These are phyloP conservation scores for Mustelus asterias DNA, from an alignment of 2,113 vertebrate genomes.

Conservation along the genomic window DNA sequence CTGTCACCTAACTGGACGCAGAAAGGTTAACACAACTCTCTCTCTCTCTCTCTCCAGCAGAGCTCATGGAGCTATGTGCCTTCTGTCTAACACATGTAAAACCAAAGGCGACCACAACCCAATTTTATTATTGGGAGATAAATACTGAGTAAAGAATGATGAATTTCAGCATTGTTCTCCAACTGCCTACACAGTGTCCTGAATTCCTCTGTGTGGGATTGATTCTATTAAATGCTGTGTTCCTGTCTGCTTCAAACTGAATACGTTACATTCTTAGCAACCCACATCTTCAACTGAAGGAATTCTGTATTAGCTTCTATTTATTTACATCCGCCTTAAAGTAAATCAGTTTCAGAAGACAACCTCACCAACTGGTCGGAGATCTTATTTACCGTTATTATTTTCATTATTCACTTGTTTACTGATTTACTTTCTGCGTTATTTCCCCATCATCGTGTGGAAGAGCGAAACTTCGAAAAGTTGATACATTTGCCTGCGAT, in stretches of 20 bases:
- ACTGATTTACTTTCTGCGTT: background rate
- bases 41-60: background rate
- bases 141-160: slow-evolving; percentile 15
- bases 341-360: slow-evolving; percentile 14
- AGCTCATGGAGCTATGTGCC: background rate
- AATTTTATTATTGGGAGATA: slow-evolving; percentile 23
- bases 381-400: background rate
- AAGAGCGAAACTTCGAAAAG: background rate
- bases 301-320: slow-evolving; percentile 25
- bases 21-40: background rate
- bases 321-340: slow-evolving; percentile 26
- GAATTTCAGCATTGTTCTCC: slow-evolving; percentile 28
- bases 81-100: slow-evolving; percentile 24
- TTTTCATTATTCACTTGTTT: no score
- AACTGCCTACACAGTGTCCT: slow-evolving; percentile 23
- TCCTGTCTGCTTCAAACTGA: slow-evolving; percentile 11
- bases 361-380: background rate
- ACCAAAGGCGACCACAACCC: background rate
- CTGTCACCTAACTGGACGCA: background rate
- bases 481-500: background rate
- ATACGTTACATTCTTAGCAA: slow-evolving; percentile 22
- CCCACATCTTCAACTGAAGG: slow-evolving; percentile 34
- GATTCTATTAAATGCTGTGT: slow-evolving; percentile 36
- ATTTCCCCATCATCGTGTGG: background rate
- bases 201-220: slow-evolving; percentile 37